Evolutionary conservation across 1,140 invertebrate genomes (phyloP).

Genomic region (Drosophila trapezifrons): DNA sequence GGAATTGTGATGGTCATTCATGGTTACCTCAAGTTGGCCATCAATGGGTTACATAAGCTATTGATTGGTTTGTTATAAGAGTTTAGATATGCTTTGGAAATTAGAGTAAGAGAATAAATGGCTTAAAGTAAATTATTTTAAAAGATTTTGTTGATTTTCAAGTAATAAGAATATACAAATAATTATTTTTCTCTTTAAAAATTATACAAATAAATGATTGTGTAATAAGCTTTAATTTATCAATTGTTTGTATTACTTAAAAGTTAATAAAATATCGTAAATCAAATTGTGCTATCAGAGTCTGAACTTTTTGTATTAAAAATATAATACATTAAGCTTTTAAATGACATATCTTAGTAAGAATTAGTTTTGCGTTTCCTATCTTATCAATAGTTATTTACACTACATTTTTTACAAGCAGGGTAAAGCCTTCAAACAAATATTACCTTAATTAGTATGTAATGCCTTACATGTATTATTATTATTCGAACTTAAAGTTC

Average conservation of each 20-base stretch:
- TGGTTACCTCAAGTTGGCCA: constrained; percentile 25
- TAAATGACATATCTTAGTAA: too few relatives aligned
- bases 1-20: constrained; percentile 62
- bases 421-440: too few relatives aligned
- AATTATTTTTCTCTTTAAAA: not conserved
- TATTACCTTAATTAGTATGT: not conserved
- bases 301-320: too few relatives aligned
- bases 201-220: too few relatives aligned
- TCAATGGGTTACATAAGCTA: constrained; percentile 15
- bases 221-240: not conserved
- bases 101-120: not conserved
- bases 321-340: not conserved
- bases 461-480: not conserved
- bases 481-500: constrained; percentile 12
- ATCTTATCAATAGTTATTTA: too few relatives aligned
- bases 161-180: not conserved
- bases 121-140: not conserved
- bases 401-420: too few relatives aligned
- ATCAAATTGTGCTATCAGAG: too few relatives aligned
- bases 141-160: not conserved
- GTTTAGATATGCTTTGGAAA: not conserved
- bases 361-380: not conserved
- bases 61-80: not conserved
- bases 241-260: too few relatives aligned
- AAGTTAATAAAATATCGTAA: too few relatives aligned